Evolutionary conservation across 1,140 invertebrate genomes (phyloP).

Genomic region (Aphelenchoides besseyi): DNA sequence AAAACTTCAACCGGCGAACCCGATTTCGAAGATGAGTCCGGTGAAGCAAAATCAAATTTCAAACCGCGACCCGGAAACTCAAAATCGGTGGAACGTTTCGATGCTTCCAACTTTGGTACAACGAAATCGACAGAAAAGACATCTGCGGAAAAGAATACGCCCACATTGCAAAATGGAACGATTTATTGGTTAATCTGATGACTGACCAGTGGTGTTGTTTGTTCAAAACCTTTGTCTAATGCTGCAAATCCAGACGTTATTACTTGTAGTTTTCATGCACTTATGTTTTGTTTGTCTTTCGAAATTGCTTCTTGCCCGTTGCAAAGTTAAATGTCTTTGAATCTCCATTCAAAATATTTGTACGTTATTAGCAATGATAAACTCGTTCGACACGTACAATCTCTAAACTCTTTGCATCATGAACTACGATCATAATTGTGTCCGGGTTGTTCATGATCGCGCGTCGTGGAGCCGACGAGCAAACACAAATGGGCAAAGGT

Average conservation of each 20-base stretch:
- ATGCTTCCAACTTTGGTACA: not conserved
- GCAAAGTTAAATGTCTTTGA: constrained; percentile 1
- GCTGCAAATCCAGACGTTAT: no score
- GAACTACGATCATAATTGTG: not conserved
- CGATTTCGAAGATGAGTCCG: not conserved
- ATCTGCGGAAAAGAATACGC: not conserved
- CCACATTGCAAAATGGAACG: not conserved
- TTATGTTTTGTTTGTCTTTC: not conserved
- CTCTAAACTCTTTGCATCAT: no score
- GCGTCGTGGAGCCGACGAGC: not conserved
- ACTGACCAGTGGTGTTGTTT: no score
- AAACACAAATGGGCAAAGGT: no score
- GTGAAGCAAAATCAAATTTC: not conserved
- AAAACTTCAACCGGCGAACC: not conserved
- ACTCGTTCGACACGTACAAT: not conserved
- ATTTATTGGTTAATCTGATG: not conserved
- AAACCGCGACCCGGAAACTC: not conserved
- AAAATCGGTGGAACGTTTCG: not conserved
- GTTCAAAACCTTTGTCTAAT: no score
- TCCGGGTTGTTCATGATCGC: not conserved
- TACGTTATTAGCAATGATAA: no score
- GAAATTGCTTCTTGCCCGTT: not conserved
- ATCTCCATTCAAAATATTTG: not conserved
- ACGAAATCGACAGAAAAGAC: constrained; percentile 6
- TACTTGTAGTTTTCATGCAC: no score